Conservation (phyloP, 2,888 invertebrate species). For the Drosophila pegasa region DNA sequence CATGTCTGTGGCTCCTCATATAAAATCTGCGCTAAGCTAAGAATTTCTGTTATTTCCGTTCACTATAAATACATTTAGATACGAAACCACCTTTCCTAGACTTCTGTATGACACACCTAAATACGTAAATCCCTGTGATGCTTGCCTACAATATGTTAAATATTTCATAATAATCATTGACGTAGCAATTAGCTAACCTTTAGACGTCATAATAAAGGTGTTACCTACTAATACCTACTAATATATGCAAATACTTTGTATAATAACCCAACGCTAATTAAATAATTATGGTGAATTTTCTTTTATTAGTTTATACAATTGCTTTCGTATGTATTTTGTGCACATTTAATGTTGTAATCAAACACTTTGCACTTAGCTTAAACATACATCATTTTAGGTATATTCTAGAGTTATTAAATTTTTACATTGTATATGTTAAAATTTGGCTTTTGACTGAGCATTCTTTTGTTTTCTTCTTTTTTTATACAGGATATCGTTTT, state of each 20-base stretch:
- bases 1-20: not conserved
- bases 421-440: slow-evolving; percentile 70
- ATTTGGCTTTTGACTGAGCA: slow-evolving; percentile 72
- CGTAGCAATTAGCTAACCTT: not conserved
- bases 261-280: not conserved
- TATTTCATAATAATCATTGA: not conserved
- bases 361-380: slow-evolving; percentile 30
- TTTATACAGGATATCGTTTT: slow-evolving; percentile 60
- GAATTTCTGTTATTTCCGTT: not conserved
- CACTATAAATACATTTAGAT: not conserved
- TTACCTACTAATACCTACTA: too few relatives aligned
- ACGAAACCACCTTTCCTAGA: not conserved
- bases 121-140: too few relatives aligned
- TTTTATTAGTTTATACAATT: slow-evolving; percentile 53
- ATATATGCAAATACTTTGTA: too few relatives aligned
- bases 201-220: not conserved
- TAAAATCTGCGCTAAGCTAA: not conserved
- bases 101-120: too few relatives aligned
- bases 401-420: slow-evolving; percentile 43
- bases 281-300: slow-evolving; percentile 11
- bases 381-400: slow-evolving; percentile 33
- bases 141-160: too few relatives aligned
- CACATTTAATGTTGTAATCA: slow-evolving; percentile 30
- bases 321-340: slow-evolving; percentile 50
- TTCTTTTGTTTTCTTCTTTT: slow-evolving; percentile 33